These are phyloP conservation scores for Andrena trimmerana DNA, from an alignment of 2,888 invertebrate genomes.

Conservation along the genomic window DNA sequence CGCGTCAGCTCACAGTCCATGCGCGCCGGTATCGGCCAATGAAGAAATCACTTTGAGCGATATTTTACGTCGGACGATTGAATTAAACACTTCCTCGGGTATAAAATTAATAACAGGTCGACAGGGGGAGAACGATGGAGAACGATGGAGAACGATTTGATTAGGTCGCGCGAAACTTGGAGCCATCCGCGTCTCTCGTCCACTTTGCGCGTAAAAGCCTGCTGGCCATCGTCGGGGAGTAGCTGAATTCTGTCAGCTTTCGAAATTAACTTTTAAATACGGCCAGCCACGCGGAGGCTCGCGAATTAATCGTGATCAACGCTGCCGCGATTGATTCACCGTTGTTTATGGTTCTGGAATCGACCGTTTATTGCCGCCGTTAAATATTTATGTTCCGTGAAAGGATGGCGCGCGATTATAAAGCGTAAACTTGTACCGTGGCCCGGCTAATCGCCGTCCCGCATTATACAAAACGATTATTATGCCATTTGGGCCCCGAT, in stretches of 20 bases:
- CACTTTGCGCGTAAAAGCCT: not conserved
- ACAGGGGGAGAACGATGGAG: not conserved
- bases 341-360: conserved; percentile 50
- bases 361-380: conserved; percentile 51
- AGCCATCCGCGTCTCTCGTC: not conserved
- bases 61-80: conserved; percentile 6
- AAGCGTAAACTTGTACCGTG: not conserved
- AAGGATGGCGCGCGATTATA: conserved; percentile 33
- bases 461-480: not conserved
- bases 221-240: not conserved
- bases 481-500: not conserved
- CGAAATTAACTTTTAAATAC: not conserved
- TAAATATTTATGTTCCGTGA: conserved; percentile 78
- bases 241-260: conserved; percentile 14
- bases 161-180: not conserved
- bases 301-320: conserved; percentile 18
- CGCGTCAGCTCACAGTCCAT: not conserved
- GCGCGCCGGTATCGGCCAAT: conserved; percentile 8
- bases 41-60: conserved; percentile 34
- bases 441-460: conserved; percentile 1
- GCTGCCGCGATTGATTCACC: conserved; percentile 8
- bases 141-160: not conserved
- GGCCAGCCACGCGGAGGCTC: too few relatives aligned
- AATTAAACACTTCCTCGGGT: conserved; percentile 5
- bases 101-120: conserved; percentile 1